Evolutionary conservation across 2,888 invertebrate genomes (phyloP).

Genomic region (Cheilosia scutellata): DNA sequence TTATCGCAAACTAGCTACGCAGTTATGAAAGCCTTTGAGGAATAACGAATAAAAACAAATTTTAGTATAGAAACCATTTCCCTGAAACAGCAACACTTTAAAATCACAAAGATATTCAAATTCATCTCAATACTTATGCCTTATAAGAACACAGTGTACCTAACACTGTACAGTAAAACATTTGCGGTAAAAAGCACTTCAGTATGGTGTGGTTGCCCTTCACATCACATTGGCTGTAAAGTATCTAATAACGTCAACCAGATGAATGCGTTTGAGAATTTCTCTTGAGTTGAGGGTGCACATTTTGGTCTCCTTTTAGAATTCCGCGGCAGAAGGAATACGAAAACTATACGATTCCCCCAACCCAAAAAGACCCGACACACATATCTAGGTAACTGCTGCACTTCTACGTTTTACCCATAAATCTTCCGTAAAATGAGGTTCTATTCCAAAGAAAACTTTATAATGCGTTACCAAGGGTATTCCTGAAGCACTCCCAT

Average conservation of each 20-base stretch:
- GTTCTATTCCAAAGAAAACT: constrained; percentile 37
- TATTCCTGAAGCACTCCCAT: not conserved
- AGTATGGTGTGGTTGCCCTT: not conserved
- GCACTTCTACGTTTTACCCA: not conserved
- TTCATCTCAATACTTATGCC: not conserved
- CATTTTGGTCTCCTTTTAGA: not conserved
- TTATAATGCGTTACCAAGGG: constrained; percentile 41
- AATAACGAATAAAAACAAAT: too few relatives aligned
- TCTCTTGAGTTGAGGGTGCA: not conserved
- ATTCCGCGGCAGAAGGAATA: not conserved
- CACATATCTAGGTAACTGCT: not conserved
- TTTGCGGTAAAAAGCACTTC: constrained; percentile 30
- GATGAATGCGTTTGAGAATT: constrained; percentile 47
- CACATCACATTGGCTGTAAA: constrained; percentile 32
- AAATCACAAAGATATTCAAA: constrained; percentile 1
- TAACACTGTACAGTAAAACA: constrained; percentile 10
- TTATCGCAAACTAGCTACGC: too few relatives aligned
- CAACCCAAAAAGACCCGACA: not conserved
- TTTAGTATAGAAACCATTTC: too few relatives aligned
- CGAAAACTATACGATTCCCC: not conserved
- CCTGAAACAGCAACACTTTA: not conserved
- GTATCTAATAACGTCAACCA: constrained; percentile 52
- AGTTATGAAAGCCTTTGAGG: too few relatives aligned
- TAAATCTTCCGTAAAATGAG: constrained; percentile 48
- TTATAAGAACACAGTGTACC: not conserved